Evolutionary conservation across 1,140 invertebrate species (phyloP), one percentile per base, ranked within the genome.

Genomic region (Pseudachorutes palmiensis): DNA sequence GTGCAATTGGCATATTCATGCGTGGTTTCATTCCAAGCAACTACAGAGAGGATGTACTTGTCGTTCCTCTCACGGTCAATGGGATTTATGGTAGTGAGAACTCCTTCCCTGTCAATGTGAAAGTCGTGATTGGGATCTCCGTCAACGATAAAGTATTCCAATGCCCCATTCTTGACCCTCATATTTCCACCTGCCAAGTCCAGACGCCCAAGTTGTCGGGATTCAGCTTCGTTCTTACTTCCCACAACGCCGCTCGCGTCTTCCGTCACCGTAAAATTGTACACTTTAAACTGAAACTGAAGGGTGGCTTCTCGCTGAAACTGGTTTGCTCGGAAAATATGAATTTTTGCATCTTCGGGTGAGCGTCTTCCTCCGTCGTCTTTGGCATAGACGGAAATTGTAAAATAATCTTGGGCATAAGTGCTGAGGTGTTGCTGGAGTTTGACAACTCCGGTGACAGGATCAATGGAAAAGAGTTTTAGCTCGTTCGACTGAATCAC

Each of bases 41-140:
- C 82, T 0, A 95, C 81, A 70, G 83, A 84, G 30, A 98, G 81
- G 64, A 81, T 85, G 77, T 97, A 97, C 51, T 83, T 81, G 22
- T 86, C 80, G 70, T 84, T 82, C 67, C 83, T 80, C 80, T 98
- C 96, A 36, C 93, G 82, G 77, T 98, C 94, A 62, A 98, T 83
- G 68, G 83, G 83, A 28, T 85, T 85, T 2, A 85, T 84, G 0
- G 93, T 90, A 31, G 83, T 87, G 41, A 99, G 89, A 19, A 85
- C 79, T 0, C 92, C 92, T 24, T 84, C 85, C 75, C 88, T 84
- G 76, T 94, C 86, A 65, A 94, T 91, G 72, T 82, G 82, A 76
- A 94, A 96, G 74, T 87, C 85, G 28, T 85, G 84, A 69, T 84
- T 82, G 2, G 84, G 82, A 78, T 94, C 91, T 3, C 95, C 95